Percentiles rank a stretch among this genome's conserved stretches.
These are phyloP conservation scores for Drosophila macrospina DNA, from an alignment of 2,888 invertebrate genomes.

Conservation along the genomic window DNA sequence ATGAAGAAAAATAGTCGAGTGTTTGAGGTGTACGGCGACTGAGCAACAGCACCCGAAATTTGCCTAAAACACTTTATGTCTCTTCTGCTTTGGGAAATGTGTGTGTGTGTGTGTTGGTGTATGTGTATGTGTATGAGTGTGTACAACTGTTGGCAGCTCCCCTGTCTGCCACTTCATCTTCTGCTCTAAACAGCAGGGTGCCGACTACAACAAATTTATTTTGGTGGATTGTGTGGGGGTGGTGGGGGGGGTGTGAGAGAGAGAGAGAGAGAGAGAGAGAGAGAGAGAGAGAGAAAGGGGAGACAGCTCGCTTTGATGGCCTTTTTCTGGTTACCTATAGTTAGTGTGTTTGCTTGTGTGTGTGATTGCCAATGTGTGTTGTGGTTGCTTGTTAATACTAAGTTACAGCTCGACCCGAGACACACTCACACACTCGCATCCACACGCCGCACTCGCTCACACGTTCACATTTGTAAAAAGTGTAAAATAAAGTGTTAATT, in stretches of 20 bases:
- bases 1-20: slow-evolving; percentile 69
- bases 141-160: slow-evolving; percentile 11
- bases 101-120: slow-evolving; percentile 4
- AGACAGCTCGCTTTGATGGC: slow-evolving; percentile 42
- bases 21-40: slow-evolving; percentile 45
- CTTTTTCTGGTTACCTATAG: slow-evolving; percentile 22
- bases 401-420: slow-evolving; percentile 56
- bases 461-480: slow-evolving; percentile 13
- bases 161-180: slow-evolving; percentile 11
- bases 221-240: too few species aligned
- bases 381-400: slow-evolving; percentile 65
- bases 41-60: slow-evolving; percentile 47
- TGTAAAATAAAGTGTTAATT: slow-evolving; percentile 67
- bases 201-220: slow-evolving; percentile 34
- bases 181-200: slow-evolving; percentile 54
- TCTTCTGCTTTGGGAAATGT: slow-evolving; percentile 1
- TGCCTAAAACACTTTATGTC: slow-evolving; percentile 50
- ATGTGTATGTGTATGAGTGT: neutral
- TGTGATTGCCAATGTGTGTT: slow-evolving; percentile 20
- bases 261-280: too few species aligned
- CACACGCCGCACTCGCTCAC: slow-evolving; percentile 12
- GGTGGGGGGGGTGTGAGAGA: too few species aligned
- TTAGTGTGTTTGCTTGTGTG: slow-evolving; percentile 10
- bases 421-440: slow-evolving; percentile 10
- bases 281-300: too few species aligned